These are phyloP conservation scores for Austrolebias charrua DNA, from an alignment of 2,797 vertebrate species.

Conservation along the genomic window DNA sequence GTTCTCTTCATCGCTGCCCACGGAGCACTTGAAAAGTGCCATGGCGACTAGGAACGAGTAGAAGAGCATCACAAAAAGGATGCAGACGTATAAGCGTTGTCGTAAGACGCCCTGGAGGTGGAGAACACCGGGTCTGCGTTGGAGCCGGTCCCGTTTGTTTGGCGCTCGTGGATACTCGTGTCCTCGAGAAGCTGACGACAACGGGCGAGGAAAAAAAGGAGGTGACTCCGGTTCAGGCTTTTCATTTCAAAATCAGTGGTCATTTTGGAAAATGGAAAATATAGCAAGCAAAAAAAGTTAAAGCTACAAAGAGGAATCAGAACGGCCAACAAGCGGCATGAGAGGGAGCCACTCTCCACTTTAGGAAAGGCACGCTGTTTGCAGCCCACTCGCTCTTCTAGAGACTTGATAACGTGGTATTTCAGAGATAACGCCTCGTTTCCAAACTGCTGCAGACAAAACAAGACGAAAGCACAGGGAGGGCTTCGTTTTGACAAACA, in stretches of 20 bases:
- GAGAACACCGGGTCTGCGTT: slow-evolving; percentile 8
- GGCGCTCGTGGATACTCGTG: slow-evolving; percentile 56
- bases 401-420: slow-evolving; percentile 68
- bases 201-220: slow-evolving; percentile 64
- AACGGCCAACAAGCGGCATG: slow-evolving; percentile 21
- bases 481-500: slow-evolving; percentile 6
- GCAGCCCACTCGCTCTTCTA: slow-evolving; percentile 54
- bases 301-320: slow-evolving; percentile 11
- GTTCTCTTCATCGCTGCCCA: slow-evolving; percentile 78
- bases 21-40: slow-evolving; percentile 87
- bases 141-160: slow-evolving; percentile 20
- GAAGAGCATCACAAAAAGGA: slow-evolving; percentile 91
- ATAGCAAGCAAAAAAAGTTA: background rate
- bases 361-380: slow-evolving; percentile 75
- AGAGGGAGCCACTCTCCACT: slow-evolving; percentile 46
- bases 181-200: slow-evolving; percentile 76
- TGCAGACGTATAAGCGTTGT: slow-evolving; percentile 90
- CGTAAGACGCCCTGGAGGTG: slow-evolving; percentile 76
- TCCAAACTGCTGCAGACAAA: slow-evolving; percentile 18
- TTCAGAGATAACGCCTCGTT: slow-evolving; percentile 59
- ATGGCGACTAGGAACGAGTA: slow-evolving; percentile 87
- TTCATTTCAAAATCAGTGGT: slow-evolving; percentile 43
- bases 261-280: slow-evolving; percentile 3
- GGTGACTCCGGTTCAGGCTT: slow-evolving; percentile 66
- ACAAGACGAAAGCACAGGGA: slow-evolving; percentile 5